Base-by-base conservation (phyloP, 1,140 invertebrate genomes). In the Stratiolaelaps scimitus region DNA sequence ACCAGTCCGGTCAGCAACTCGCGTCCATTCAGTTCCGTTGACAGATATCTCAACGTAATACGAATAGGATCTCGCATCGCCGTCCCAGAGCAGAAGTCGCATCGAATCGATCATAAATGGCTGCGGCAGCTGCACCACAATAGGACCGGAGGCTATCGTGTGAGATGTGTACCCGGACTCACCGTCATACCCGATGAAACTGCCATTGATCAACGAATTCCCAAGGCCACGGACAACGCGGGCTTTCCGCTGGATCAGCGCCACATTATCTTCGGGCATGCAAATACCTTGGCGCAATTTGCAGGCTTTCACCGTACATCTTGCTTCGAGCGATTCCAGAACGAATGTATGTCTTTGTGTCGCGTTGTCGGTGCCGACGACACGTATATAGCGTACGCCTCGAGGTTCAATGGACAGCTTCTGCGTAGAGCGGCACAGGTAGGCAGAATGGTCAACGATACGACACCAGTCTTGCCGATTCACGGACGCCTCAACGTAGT, bases 111-210 rank as follows among this genome's bases (percentile, higher is more conserved):
- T 83, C 68, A 94, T 81, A 76, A 94, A 98, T 1, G 95, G 94
- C 77, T 98, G 95, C 20, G 90, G 89, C 67, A 98, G 81, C 78
- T 97, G 92, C 66, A 98, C 84, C 68, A 92, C 81, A 73, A 98
- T 97, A 68, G 85, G 83, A 40, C 94, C 93, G 72, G 87, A 92
- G 69, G 93, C 92, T 45, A 99, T 79, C 78, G 98, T 94, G 81
- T 98, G 95, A 77, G 93, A 98, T 1, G 93, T 98, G 76, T 98
- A 98, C 56, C 95, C 92, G 68, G 85, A 89, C 76, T 98, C 93
- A 93, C 93, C 98, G 79, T 98, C 92, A 77, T 98, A 98, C 74
- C 88, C 85, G 69, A 85, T 82, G 30, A 82, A 89, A 72, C 98
- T 89, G 2, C 92, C 93, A 81, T 98, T 96, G 66, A 98, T 81